phyloP scores from a whole-genome alignment of 2,797 vertebrate species.

The Paratrypauchen microcephalus region DNA sequence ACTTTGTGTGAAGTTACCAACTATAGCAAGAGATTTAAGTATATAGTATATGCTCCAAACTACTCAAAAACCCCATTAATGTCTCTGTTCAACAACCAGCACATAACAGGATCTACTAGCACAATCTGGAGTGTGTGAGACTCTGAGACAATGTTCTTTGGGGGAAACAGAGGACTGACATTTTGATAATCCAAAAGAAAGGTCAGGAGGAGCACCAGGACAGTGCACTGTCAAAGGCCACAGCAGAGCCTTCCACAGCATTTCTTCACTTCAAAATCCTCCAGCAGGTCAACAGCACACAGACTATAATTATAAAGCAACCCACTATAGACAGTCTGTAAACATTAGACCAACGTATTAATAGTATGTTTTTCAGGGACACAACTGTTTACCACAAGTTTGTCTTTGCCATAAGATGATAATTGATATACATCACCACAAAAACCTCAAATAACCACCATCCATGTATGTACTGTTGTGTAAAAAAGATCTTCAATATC shows the following conservation, averaged over 20 bases:
- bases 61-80: background rate
- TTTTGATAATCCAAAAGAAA: constrained; percentile 55
- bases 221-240: constrained; percentile 14
- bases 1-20: constrained; percentile 7
- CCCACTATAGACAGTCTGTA: background rate
- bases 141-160: constrained; percentile 32
- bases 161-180: constrained; percentile 39
- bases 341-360: background rate
- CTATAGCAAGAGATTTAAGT: constrained; percentile 10
- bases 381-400: background rate
- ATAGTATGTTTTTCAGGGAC: background rate
- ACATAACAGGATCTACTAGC: constrained; percentile 31
- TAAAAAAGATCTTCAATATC: no score
- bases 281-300: constrained; percentile 14
- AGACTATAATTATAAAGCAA: background rate
- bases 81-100: constrained; percentile 10
- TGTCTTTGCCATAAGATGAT: background rate
- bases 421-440: background rate
- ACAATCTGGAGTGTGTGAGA: constrained; percentile 31
- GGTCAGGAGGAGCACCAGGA: constrained; percentile 40
- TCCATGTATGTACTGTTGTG: no score
- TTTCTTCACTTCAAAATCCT: constrained; percentile 16
- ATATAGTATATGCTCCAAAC: constrained; percentile 8
- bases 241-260: constrained; percentile 14
- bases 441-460: background rate